phyloP scores from a whole-genome alignment of 2,113 vertebrate genomes.

The Felis chaus region DNA sequence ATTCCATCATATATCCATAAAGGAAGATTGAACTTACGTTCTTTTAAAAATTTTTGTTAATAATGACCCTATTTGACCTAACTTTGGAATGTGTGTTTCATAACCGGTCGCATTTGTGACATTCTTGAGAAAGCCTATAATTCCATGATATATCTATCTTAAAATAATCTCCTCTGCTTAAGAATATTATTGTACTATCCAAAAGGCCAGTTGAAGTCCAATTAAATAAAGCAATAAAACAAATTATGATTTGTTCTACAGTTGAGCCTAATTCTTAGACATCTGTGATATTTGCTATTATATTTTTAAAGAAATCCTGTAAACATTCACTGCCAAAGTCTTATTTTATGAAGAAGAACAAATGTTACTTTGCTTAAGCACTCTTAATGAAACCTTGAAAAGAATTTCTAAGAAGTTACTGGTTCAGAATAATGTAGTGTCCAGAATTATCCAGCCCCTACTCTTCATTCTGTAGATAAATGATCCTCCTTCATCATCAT shows the following conservation, averaged over 20 bases:
- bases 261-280: background rate
- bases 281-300: background rate
- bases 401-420: constrained; percentile 35
- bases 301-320: constrained; percentile 2
- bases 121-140: background rate
- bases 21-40: background rate
- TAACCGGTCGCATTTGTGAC: background rate
- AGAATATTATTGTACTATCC: background rate
- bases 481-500: background rate
- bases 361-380: constrained; percentile 29
- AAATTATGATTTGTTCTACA: constrained; percentile 27
- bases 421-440: constrained; percentile 8
- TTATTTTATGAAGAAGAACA: constrained; percentile 24
- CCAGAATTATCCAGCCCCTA: background rate
- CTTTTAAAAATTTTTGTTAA: background rate
- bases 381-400: background rate
- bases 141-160: background rate
- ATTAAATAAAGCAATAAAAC: background rate
- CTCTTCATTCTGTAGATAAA: background rate
- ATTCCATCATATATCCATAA: background rate
- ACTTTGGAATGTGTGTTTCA: constrained; percentile 31
- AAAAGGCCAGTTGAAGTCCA: background rate
- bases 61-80: background rate
- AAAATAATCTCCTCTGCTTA: constrained; percentile 29
- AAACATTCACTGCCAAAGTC: background rate